Conservation (phyloP, 35 echinoderm and acorn worm genomes). For the Acanthaster planci region DNA sequence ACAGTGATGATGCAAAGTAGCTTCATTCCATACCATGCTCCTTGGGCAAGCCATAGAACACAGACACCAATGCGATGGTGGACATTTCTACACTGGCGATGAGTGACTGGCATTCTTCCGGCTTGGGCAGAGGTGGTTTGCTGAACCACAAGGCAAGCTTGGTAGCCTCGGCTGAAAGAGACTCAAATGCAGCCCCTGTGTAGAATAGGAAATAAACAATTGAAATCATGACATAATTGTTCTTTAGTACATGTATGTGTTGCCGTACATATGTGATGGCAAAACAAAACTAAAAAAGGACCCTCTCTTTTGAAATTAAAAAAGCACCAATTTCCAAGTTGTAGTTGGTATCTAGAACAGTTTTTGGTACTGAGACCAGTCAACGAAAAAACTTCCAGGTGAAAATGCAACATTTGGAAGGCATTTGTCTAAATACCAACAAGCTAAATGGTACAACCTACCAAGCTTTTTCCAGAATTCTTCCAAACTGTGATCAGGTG, state of each 20-base stretch:
- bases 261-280: no score
- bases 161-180: conserved; percentile 58
- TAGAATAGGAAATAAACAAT: neutral
- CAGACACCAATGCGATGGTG: conserved; percentile 62
- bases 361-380: neutral
- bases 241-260: no score
- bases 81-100: conserved; percentile 52
- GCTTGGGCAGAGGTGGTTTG: conserved; percentile 55
- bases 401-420: neutral
- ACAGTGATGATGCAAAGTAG: no score
- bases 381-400: neutral
- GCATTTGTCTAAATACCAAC: neutral
- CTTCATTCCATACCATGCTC: conserved; percentile 75
- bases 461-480: conserved; percentile 36
- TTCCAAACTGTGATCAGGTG: neutral
- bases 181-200: conserved; percentile 55
- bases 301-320: neutral
- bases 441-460: no score
- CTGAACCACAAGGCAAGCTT: conserved; percentile 71
- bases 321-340: neutral
- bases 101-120: conserved; percentile 66
- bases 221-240: no score
- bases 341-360: neutral
- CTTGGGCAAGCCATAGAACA: conserved; percentile 73
- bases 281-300: neutral